These are phyloP conservation scores for Serilophus lunatus DNA, from an alignment of 2,113 vertebrate genomes.

Conservation along the genomic window DNA sequence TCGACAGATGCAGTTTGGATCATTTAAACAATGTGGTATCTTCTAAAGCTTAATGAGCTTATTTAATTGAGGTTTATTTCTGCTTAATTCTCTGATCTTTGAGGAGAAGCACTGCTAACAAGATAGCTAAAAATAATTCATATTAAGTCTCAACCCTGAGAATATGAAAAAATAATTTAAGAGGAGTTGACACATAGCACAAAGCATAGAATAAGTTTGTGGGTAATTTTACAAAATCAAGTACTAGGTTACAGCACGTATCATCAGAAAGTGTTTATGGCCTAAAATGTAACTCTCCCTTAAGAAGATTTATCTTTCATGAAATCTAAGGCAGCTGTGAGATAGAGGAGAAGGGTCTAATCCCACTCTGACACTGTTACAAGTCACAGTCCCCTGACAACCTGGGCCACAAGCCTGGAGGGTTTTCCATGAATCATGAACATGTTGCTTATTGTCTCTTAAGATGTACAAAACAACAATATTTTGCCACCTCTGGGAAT, in stretches of 20 bases:
- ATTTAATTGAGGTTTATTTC: not conserved
- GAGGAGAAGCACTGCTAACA: not conserved
- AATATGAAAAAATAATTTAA: not conserved
- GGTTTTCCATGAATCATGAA: not conserved
- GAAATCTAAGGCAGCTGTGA: slow-evolving; percentile 45
- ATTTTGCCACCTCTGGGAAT: not conserved
- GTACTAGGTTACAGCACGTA: not conserved
- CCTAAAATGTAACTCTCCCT: slow-evolving; percentile 30
- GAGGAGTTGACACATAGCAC: not conserved
- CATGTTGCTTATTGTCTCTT: not conserved
- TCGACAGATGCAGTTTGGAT: not conserved
- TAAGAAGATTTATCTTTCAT: slow-evolving; percentile 34
- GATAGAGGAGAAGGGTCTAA: slow-evolving; percentile 55
- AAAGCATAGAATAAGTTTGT: not conserved
- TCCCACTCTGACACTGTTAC: not conserved
- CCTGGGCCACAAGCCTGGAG: not conserved
- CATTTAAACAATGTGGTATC: not conserved
- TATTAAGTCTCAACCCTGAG: not conserved
- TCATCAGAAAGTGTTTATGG: not conserved
- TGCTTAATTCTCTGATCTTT: not conserved
- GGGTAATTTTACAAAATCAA: slow-evolving; percentile 24
- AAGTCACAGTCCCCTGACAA: not conserved
- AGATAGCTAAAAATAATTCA: not conserved
- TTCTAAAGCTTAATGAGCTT: not conserved
- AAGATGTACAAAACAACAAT: not conserved